These are phyloP conservation scores for Drosophila subsilvestris DNA, from an alignment of 2,888 invertebrate genomes.

Conservation along the genomic window DNA sequence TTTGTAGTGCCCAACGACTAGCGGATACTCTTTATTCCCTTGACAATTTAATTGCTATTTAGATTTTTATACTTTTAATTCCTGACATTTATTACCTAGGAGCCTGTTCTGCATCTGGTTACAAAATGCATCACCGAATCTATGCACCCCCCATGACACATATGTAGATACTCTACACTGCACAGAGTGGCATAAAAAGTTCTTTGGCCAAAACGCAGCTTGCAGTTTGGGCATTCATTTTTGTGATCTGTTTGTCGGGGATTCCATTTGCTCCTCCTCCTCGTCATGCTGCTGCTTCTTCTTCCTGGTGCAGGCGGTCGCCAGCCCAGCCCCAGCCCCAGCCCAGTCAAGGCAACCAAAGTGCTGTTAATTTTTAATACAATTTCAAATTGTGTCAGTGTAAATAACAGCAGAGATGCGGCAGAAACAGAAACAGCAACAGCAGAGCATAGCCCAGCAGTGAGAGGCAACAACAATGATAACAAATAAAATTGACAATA, in stretches of 20 bases:
- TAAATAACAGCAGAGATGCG: conserved; percentile 68
- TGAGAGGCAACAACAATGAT: conserved; percentile 66
- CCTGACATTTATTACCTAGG: too few relatives aligned
- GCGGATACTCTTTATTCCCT: conserved; percentile 10
- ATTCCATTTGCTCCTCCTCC: conserved; percentile 24
- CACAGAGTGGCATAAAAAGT: conserved; percentile 13
- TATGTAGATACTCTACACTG: not conserved
- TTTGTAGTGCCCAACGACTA: conserved; percentile 1
- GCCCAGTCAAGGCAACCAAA: conserved; percentile 72
- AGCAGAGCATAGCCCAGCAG: conserved; percentile 14
- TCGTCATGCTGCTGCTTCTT: conserved; percentile 19
- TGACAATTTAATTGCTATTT: accelerated
- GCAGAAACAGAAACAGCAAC: conserved; percentile 1
- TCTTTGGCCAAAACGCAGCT: conserved; percentile 33
- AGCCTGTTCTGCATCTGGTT: too few relatives aligned
- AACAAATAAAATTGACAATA: conserved; percentile 80
- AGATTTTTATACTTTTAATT: too few relatives aligned
- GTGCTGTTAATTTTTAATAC: conserved; percentile 83
- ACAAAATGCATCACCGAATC: not conserved
- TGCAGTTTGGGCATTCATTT: conserved; percentile 23
- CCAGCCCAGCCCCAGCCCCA: conserved; percentile 3
- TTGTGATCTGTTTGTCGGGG: conserved; percentile 27
- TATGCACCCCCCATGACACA: not conserved
- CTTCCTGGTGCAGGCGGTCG: conserved; percentile 12
- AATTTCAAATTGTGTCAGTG: conserved; percentile 82